Percentiles rank a stretch among this genome's conserved stretches.
Conservation (phyloP, 1,140 invertebrate species). For the Drepana arcuata region DNA sequence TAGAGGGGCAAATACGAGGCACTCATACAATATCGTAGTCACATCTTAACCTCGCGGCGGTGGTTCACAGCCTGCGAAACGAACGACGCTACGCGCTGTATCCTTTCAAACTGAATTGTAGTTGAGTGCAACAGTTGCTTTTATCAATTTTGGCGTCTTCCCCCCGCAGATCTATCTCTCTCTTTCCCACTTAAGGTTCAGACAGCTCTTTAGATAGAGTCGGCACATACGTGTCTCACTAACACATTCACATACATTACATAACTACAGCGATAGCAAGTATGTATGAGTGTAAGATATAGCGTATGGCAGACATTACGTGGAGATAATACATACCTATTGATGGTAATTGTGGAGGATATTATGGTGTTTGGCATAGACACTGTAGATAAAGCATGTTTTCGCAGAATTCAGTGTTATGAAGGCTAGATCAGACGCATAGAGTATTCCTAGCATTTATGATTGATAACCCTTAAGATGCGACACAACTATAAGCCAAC, state of each 20-base stretch:
- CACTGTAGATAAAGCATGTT: too few relatives aligned
- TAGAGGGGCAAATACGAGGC: constrained; percentile 33
- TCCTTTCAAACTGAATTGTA: constrained; percentile 59
- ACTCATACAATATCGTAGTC: constrained; percentile 48
- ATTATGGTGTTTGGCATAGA: too few relatives aligned
- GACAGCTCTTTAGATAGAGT: constrained; percentile 22
- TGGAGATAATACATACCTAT: too few relatives aligned
- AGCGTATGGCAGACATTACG: constrained; percentile 35
- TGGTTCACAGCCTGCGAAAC: constrained; percentile 17
- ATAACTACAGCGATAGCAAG: constrained; percentile 13
- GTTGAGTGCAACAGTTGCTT: constrained; percentile 60
- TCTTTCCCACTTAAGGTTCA: constrained; percentile 30
- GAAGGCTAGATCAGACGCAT: too few relatives aligned
- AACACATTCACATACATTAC: constrained; percentile 14
- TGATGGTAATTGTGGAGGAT: too few relatives aligned
- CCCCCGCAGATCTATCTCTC: constrained; percentile 35
- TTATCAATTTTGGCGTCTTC: constrained; percentile 58
- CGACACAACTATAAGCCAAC: too few relatives aligned
- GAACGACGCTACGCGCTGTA: constrained; percentile 27
- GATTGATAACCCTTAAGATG: too few relatives aligned
- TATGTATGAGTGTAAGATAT: constrained; percentile 20
- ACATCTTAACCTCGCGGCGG: constrained; percentile 56
- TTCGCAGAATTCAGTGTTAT: too few relatives aligned
- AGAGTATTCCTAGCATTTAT: too few relatives aligned
- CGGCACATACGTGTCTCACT: constrained; percentile 20